A percentile compares a stretch with the other conserved stretches of the same genome.
Evolutionary conservation across 2,113 vertebrate species (phyloP).

Genomic region (Gymnobelideus leadbeateri): DNA sequence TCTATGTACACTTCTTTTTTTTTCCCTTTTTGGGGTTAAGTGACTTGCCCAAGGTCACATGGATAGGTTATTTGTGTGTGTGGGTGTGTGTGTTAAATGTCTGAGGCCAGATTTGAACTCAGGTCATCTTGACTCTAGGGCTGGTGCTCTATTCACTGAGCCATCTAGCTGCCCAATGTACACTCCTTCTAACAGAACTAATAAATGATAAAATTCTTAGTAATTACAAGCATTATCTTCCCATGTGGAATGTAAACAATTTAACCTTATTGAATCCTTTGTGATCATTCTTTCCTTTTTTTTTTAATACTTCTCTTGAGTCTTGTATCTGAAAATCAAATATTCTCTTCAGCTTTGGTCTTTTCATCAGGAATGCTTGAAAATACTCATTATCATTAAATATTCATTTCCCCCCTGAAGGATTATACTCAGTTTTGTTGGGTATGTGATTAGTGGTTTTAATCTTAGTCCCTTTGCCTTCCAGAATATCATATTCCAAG

Average conservation of each 20-base stretch:
- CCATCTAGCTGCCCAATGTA: no score
- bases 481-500: background rate
- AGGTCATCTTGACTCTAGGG: no score
- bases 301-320: background rate
- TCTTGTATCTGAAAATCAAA: background rate
- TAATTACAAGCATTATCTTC: background rate
- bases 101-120: no score
- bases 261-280: background rate
- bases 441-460: background rate
- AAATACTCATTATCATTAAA: background rate
- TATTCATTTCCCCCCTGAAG: no score
- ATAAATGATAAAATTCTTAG: background rate
- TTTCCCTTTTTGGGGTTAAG: no score
- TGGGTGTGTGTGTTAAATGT: no score
- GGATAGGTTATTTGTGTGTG: no score
- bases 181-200: background rate
- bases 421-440: no score
- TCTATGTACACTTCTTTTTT: background rate
- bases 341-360: background rate
- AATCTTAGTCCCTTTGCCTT: background rate
- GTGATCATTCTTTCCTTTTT: background rate
- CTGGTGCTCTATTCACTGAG: no score
- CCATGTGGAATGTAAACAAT: background rate
- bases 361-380: background rate
- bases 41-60: no score